Percentiles rank a stretch among this genome's conserved stretches.
Evolutionary conservation across 2,113 vertebrate genomes (phyloP).

Genomic region (Odocoileus hemionus): DNA sequence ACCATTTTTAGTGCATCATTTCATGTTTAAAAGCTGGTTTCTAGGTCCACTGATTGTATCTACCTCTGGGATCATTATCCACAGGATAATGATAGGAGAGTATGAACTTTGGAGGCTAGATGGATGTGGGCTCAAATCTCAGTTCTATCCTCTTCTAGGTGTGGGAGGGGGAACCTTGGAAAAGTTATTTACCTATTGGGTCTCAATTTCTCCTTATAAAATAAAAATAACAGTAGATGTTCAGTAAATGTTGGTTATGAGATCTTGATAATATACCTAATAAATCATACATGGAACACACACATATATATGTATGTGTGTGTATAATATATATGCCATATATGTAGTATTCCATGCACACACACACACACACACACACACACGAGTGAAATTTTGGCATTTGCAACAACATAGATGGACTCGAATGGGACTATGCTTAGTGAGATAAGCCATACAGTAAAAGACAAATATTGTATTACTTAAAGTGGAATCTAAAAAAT

Average conservation of each 20-base stretch:
- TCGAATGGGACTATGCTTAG: background rate
- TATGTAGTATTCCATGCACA: background rate
- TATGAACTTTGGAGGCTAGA: background rate
- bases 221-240: background rate
- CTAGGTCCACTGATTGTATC: background rate
- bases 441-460: background rate
- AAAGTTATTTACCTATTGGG: background rate
- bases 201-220: background rate
- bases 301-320: background rate
- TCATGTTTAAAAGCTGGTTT: background rate
- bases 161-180: background rate
- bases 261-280: background rate
- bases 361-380: background rate
- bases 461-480: background rate
- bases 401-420: background rate
- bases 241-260: background rate
- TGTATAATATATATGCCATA: background rate
- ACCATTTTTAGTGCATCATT: background rate
- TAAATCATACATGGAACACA: background rate
- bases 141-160: background rate
- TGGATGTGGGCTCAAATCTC: background rate
- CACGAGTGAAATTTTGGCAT: background rate
- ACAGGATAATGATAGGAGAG: background rate
- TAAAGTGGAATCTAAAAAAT: background rate
- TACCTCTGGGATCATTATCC: background rate